Percentiles rank a stretch among this genome's conserved stretches.
Conservation (phyloP, 2,888 invertebrate genomes). For the Lepidocyrtinus sp. region DNA sequence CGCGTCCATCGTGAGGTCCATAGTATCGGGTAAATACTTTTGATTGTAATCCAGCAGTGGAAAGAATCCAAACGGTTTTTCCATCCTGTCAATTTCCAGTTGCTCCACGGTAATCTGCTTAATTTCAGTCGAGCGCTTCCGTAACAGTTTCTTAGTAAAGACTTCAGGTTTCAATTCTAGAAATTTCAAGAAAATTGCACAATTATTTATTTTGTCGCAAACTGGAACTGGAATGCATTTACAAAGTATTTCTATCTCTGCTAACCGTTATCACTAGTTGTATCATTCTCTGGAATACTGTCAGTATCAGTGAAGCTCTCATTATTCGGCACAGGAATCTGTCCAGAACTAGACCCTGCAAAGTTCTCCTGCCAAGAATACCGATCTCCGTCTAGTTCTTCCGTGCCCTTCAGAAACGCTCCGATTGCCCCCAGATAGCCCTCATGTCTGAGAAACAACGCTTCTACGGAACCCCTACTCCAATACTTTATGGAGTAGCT, state of each 20-base stretch:
- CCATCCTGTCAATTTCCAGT: constrained; percentile 76
- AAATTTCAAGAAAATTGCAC: not conserved
- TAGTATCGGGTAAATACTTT: constrained; percentile 91
- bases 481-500: constrained; percentile 78
- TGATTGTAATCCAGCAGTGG: constrained; percentile 83
- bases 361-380: constrained; percentile 81
- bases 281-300: constrained; percentile 23
- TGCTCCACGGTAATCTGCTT: constrained; percentile 73
- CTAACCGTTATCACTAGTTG: constrained; percentile 27
- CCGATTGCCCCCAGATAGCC: constrained; percentile 82
- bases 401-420: constrained; percentile 79
- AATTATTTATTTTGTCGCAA: not conserved
- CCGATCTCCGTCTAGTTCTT: constrained; percentile 74
- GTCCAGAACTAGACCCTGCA: constrained; percentile 73
- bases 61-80: constrained; percentile 78
- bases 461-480: constrained; percentile 79
- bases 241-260: constrained; percentile 5
- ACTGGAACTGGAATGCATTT: too few species aligned
- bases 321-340: constrained; percentile 37
- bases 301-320: constrained; percentile 32
- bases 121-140: constrained; percentile 51
- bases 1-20: constrained; percentile 88
- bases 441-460: constrained; percentile 80
- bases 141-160: constrained; percentile 24
- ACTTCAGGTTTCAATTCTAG: not conserved